These are phyloP conservation scores for Aphelocoma coerulescens DNA, from an alignment of 2,113 vertebrate genomes.

Conservation along the genomic window DNA sequence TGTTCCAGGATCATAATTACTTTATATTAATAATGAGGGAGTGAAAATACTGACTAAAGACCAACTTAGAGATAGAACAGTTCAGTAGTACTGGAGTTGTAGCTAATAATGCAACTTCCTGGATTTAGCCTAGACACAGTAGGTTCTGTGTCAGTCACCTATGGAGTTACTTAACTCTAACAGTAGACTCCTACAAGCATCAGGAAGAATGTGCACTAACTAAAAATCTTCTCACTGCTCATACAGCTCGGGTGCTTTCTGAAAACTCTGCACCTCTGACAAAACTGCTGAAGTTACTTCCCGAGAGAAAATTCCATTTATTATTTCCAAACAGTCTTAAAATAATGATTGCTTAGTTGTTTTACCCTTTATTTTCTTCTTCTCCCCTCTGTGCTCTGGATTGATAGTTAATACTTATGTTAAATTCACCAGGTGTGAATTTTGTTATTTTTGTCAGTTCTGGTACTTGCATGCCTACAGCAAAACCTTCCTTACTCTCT, in stretches of 20 bases:
- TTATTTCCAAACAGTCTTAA: background rate
- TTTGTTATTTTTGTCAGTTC: background rate
- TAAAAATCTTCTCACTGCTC: background rate
- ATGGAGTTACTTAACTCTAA: background rate
- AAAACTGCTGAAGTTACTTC: background rate
- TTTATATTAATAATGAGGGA: background rate
- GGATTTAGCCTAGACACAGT: background rate
- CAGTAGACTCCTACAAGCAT: background rate
- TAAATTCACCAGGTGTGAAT: background rate
- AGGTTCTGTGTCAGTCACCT: background rate
- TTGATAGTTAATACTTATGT: background rate
- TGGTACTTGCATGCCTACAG: background rate
- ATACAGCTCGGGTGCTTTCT: background rate
- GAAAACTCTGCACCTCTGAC: background rate
- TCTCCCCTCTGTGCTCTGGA: background rate
- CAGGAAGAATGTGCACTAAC: background rate
- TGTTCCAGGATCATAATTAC: background rate
- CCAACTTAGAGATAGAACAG: background rate
- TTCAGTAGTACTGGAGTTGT: background rate
- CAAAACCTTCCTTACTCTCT: background rate
- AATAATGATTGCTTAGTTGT: background rate
- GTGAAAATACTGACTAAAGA: background rate
- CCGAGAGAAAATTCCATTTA: background rate
- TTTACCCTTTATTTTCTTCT: background rate
- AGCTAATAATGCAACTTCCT: background rate